Conservation (phyloP, 2,797 vertebrate species). For the Pangasius mekongensis region DNA sequence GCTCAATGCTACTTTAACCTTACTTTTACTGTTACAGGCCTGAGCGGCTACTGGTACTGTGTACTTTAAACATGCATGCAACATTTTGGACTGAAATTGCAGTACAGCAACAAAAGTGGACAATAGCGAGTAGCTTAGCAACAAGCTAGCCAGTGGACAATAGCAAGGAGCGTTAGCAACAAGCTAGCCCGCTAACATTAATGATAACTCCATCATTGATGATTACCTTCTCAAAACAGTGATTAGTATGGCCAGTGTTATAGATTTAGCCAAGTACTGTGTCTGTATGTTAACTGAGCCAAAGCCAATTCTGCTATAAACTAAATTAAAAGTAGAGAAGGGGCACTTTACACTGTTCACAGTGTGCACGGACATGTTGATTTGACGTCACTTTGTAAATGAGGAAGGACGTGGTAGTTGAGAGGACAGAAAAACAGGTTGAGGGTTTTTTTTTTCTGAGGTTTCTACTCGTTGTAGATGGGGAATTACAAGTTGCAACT, state of each 20-base stretch:
- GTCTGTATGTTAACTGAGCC: not conserved
- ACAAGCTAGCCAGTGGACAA: not conserved
- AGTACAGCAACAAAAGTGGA: not conserved
- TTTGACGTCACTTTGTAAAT: not conserved
- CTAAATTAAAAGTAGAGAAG: not conserved
- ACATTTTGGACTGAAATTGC: not conserved
- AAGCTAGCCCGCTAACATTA: not conserved
- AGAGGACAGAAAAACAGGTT: not conserved
- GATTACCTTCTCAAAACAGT: not conserved
- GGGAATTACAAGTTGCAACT: not conserved
- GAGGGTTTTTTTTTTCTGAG: not conserved
- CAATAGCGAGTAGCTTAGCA: not conserved
- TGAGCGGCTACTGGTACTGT: not conserved
- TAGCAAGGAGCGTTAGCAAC: not conserved
- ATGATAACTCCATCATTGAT: not conserved
- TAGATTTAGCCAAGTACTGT: not conserved
- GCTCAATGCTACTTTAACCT: too few species aligned
- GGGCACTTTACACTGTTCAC: not conserved
- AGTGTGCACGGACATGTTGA: not conserved
- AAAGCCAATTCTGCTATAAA: not conserved
- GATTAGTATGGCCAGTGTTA: not conserved
- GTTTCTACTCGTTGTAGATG: not conserved
- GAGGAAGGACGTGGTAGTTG: not conserved
- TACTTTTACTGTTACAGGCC: slow-evolving; percentile 3
- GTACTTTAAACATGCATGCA: not conserved